Conservation (phyloP, 1,140 invertebrate genomes). For the Drosophila bocki region DNA sequence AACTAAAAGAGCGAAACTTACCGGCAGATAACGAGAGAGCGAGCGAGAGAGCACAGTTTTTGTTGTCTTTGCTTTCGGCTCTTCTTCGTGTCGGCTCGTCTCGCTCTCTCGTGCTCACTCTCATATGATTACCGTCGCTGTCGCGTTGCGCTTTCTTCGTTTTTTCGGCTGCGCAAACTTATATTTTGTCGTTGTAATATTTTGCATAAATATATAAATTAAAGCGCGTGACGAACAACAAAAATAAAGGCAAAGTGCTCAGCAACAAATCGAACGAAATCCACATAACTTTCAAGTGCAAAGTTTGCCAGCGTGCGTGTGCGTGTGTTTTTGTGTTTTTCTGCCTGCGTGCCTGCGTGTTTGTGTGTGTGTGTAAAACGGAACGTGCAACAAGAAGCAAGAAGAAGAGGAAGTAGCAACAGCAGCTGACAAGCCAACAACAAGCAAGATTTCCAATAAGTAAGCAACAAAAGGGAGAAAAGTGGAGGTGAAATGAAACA, state of each 20-base stretch:
- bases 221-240: constrained; percentile 45
- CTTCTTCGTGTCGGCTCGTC: constrained; percentile 32
- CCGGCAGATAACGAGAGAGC: constrained; percentile 12
- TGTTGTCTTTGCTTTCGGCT: constrained; percentile 24
- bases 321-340: constrained; percentile 19
- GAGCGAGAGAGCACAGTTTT: constrained; percentile 5
- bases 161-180: constrained; percentile 60
- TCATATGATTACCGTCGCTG: constrained; percentile 57
- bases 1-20: constrained; percentile 2
- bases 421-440: constrained; percentile 53
- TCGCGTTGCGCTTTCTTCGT: constrained; percentile 64
- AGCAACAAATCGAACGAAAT: constrained; percentile 32
- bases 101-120: constrained; percentile 43
- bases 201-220: constrained; percentile 70
- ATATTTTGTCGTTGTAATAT: constrained; percentile 68
- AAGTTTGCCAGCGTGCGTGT: constrained; percentile 31
- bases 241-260: constrained; percentile 19
- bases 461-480: constrained; percentile 29
- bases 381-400: constrained; percentile 63
- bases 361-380: constrained; percentile 34
- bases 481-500: constrained; percentile 24
- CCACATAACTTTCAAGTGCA: constrained; percentile 51
- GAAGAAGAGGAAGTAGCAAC: constrained; percentile 44
- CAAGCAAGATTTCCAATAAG: constrained; percentile 47
- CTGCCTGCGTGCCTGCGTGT: constrained; percentile 11